Conservation (phyloP, 1,140 invertebrate species). For the Heliconius nattereri region DNA sequence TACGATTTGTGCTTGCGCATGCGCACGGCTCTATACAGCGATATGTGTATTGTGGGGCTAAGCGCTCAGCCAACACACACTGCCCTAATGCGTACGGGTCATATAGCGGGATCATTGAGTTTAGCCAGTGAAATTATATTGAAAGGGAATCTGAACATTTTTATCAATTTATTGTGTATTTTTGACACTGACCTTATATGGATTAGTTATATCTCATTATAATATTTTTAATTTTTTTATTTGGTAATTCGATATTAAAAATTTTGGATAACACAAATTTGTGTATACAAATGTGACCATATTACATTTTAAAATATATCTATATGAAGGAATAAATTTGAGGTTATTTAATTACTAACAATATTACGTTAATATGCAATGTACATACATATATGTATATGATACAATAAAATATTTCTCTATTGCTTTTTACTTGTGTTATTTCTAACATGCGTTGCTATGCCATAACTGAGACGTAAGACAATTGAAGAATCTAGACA, state of each 20-base stretch:
- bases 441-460: no score
- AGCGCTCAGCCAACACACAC: conserved; percentile 72
- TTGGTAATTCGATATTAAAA: neutral
- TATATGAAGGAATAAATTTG: no score
- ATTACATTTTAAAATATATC: no score
- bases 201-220: neutral
- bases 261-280: neutral
- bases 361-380: no score
- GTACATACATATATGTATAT: no score
- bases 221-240: conserved; percentile 7
- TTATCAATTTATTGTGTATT: conserved; percentile 60
- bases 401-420: no score
- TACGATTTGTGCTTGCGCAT: conserved; percentile 75
- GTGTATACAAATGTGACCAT: no score
- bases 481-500: no score
- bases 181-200: conserved; percentile 37
- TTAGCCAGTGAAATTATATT: conserved; percentile 80
- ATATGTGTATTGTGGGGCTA: conserved; percentile 61
- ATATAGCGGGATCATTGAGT: conserved; percentile 78
- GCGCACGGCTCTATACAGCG: conserved; percentile 55
- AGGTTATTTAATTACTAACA: no score
- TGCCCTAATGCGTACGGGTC: conserved; percentile 80
- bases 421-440: no score
- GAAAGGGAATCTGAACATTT: conserved; percentile 80
- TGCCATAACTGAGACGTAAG: no score